Base-by-base conservation (phyloP, 2,888 invertebrate species). In the Hydroisotoma schaefferi region DNA sequence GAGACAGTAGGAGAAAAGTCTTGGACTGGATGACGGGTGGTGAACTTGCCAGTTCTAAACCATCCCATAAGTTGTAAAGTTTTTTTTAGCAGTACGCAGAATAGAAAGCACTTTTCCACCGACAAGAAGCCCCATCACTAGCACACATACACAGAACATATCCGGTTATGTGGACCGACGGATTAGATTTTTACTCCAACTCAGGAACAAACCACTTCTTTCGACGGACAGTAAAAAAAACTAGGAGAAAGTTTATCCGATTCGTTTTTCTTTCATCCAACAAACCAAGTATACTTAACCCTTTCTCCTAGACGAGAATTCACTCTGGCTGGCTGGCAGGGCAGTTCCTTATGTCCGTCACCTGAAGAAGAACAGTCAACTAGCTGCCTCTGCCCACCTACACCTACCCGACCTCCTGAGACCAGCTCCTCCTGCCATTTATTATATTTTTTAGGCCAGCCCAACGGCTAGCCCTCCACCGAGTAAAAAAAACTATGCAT, bases 281-380 rank as follows among this genome's bases (percentile, higher is more conserved):
- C 33, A n/a, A n/a, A n/a, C n/a, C n/a, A n/a, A 40, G 8, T 43
- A 56, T 52, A 60, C 60, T 60, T 60, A 60, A 60, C 60, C 60
- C 56, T 60, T 56, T 59, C 52, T 40, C 40, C 15, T 40, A 15
- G 20, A 33, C 33, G 8, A 33, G 33, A 33, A 18, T 20, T 15
- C 40, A 40, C 20, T 5, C n/a, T 20, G n/a, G 5, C 8, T 6
- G 33, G 20, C n/a, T 23, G 29, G 51, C 51, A 37, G 38, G 18
- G 12, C 38, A 48, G 38, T 48, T 48, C 47, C 25, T 15, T 38
- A 48, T 56, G 27, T 38, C 40, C 47, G 37, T 56, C 48, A 29
- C 47, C 55, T n/a, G 22, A 33, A 38, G 22, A 33, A 38, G 23
- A 48, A 23, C 15, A 48, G 25, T 25, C 26, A 18, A 20, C 47